Evolutionary conservation across 1,140 invertebrate genomes (phyloP), one percentile per base, ranked within the genome.

Genomic region (Eufriesea mexicana): DNA sequence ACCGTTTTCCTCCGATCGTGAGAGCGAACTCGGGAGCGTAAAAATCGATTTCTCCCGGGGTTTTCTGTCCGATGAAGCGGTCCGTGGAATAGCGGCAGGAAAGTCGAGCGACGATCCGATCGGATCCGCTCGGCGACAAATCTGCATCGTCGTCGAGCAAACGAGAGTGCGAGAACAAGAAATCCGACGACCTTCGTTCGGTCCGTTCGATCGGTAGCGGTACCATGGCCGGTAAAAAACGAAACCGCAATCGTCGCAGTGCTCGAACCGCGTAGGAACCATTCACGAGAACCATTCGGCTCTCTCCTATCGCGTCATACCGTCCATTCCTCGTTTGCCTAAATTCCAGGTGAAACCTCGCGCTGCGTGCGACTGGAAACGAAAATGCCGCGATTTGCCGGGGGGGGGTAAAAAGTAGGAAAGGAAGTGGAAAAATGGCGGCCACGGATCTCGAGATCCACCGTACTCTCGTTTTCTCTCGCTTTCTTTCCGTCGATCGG

Each of bases 101-200:
- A 89, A 85, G 84, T 85, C 68, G 79, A 87, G 73, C 78, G 68
- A 80, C 78, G 61, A 10, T 62, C 67, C 70, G 62, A 35, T 35
- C 35, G 35, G 35, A 14, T 64, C 12, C 54, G 51, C 20, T 45
- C 49, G 84, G 59, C 81, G 84, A 88, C 90, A 83, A 86, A 84
- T 91, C 82, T 76, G 79, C 83, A 77, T 67, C 61, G 79, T 85
- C 81, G 73, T 16, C 55, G 68, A 14, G 25, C 57, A 86, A 88
- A 88, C 61, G 85, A 90, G 86, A 85, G 79, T 84, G 83, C 83
- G 82, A 79, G 54, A 78, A 82, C 86, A 88, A 90, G 87, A 91
- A 91, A 90, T 90, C 47, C 79, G 74, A 62, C 72, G 86, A 84
- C 77, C 84, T 86, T 88, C 87, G 54, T 86, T 75, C 71, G 59